phyloP scores from a whole-genome alignment of 2,888 invertebrate species.

The Sarcophaga subvicina region DNA sequence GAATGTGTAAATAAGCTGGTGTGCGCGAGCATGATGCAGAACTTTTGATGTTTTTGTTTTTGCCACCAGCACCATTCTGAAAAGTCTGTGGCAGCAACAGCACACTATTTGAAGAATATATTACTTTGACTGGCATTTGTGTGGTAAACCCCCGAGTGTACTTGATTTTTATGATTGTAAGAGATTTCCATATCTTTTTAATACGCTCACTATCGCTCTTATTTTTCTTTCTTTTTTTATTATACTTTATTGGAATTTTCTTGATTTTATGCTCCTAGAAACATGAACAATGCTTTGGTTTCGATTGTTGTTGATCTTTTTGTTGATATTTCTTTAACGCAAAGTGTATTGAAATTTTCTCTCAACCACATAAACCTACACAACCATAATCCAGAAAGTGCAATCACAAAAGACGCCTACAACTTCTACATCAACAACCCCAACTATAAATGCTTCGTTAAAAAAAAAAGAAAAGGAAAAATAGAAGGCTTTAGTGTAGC shows the following conservation, averaged over 20 bases:
- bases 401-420: slow-evolving; percentile 23
- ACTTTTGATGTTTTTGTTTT: not conserved
- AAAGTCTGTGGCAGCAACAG: slow-evolving; percentile 1
- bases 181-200: slow-evolving; percentile 33
- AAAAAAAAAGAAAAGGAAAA: too few species aligned
- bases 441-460: not conserved
- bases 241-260: slow-evolving; percentile 54
- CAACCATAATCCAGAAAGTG: slow-evolving; percentile 35
- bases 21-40: too few species aligned
- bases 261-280: slow-evolving; percentile 25
- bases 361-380: slow-evolving; percentile 58
- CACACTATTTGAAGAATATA: slow-evolving; percentile 48
- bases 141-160: slow-evolving; percentile 58
- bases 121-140: slow-evolving; percentile 59
- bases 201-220: slow-evolving; percentile 1
- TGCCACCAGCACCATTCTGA: slow-evolving; percentile 5
- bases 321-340: slow-evolving; percentile 21
- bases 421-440: not conserved
- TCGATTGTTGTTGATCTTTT: not conserved
- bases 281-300: slow-evolving; percentile 1
- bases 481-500: not conserved
- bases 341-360: slow-evolving; percentile 50
- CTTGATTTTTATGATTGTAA: slow-evolving; percentile 65
- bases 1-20: not conserved
- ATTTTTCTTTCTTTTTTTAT: not conserved